These are phyloP conservation scores for Lasaia peninsularis DNA, from an alignment of 1,140 invertebrate species.

Conservation along the genomic window DNA sequence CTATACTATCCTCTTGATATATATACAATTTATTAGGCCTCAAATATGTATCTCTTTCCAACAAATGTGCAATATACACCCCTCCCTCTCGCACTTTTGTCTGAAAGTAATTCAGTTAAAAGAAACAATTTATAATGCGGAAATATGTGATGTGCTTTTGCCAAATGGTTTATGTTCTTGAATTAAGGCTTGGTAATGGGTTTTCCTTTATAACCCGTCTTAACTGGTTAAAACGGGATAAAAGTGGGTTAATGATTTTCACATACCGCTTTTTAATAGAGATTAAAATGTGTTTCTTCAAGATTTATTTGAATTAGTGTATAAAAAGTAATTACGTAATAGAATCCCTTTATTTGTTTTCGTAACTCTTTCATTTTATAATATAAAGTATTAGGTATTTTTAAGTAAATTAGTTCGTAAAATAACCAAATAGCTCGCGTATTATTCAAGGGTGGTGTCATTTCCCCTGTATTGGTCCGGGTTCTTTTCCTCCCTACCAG, in stretches of 20 bases:
- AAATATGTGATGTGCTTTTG: slow-evolving; percentile 10
- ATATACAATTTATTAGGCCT: background rate
- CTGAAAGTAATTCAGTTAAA: background rate
- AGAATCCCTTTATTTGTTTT: no score
- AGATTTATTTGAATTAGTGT: no score
- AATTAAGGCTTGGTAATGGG: slow-evolving; percentile 3
- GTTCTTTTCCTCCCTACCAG: no score
- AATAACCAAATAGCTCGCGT: no score
- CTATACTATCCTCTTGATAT: background rate
- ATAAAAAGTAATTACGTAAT: no score
- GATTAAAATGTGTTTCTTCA: no score
- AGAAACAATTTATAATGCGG: slow-evolving; percentile 11
- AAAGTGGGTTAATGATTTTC: background rate
- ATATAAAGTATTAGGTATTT: no score
- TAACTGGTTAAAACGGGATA: background rate
- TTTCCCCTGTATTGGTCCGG: no score
- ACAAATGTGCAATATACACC: background rate
- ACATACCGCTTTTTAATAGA: no score
- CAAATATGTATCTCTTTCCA: background rate
- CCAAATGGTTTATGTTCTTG: slow-evolving; percentile 11
- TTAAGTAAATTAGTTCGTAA: no score
- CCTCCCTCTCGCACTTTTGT: background rate
- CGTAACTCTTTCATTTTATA: no score
- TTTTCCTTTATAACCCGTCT: background rate
- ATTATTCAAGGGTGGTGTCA: no score